Percentiles rank a stretch among this genome's conserved stretches.
phyloP scores from a whole-genome alignment of 2,113 vertebrate genomes.

The Petroica traversi region DNA sequence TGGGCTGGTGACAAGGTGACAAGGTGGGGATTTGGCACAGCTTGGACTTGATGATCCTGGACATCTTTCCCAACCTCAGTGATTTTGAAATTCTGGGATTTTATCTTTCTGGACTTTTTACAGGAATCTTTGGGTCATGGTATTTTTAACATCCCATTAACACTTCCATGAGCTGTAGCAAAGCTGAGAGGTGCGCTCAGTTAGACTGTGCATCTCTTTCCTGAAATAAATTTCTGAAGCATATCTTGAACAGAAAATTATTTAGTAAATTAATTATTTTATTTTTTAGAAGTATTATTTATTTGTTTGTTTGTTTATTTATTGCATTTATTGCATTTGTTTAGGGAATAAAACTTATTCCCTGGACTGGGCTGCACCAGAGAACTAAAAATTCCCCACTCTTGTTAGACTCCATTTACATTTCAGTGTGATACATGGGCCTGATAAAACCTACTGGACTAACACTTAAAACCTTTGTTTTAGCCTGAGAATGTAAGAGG shows the following conservation, averaged over 20 bases:
- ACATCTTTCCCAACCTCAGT: not conserved
- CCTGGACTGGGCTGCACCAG: too few relatives aligned
- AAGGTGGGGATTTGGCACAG: rapidly evolving
- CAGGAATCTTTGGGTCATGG: not conserved
- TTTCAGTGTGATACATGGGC: not conserved
- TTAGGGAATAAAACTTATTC: not conserved
- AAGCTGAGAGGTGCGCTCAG: not conserved
- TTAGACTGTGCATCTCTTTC: not conserved
- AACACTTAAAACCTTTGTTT: not conserved
- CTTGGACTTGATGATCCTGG: rapidly evolving
- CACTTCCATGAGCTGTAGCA: not conserved
- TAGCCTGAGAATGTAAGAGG: not conserved
- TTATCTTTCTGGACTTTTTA: not conserved
- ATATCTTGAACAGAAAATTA: not conserved
- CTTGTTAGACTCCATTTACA: rapidly evolving
- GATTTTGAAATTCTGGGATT: not conserved
- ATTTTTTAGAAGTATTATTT: not conserved
- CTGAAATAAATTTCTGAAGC: not conserved
- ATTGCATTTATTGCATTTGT: not conserved
- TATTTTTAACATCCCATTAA: not conserved
- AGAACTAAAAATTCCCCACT: not conserved
- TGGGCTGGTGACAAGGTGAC: not conserved
- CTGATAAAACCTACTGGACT: not conserved
- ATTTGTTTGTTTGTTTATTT: not conserved
- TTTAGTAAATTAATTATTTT: not conserved